phyloP scores from a whole-genome alignment of 2,888 invertebrate genomes.

The Oxyscelio sp. region DNA sequence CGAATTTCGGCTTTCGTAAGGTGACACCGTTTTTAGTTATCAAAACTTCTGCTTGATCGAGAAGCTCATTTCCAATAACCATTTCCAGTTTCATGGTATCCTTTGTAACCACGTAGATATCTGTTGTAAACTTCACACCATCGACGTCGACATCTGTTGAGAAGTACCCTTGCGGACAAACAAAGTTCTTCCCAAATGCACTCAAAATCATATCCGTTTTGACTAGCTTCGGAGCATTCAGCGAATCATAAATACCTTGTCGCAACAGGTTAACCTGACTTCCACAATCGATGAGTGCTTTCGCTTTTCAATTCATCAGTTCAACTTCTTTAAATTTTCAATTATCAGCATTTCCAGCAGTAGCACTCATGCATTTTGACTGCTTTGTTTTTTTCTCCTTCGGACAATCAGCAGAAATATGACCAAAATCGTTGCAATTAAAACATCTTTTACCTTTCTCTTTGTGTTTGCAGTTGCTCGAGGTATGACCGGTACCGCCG shows the following conservation, averaged over 20 bases:
- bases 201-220: constrained; percentile 8
- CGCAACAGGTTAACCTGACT: constrained; percentile 6
- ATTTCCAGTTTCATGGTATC: constrained; percentile 26
- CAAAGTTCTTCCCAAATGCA: constrained; percentile 20
- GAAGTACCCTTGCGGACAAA: constrained; percentile 18
- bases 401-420: not conserved
- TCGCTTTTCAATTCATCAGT: not conserved
- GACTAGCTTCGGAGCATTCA: not conserved
- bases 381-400: too few species aligned
- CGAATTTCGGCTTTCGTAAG: not conserved
- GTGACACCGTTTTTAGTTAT: not conserved
- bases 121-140: not conserved
- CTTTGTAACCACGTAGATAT: constrained; percentile 26
- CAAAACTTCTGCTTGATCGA: constrained; percentile 16
- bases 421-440: not conserved
- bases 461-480: not conserved
- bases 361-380: not conserved
- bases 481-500: not conserved
- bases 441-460: not conserved
- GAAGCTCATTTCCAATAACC: too few species aligned
- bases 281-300: not conserved
- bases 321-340: not conserved
- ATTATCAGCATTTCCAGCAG: not conserved
- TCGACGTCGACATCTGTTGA: constrained; percentile 1
- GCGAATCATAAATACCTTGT: constrained; percentile 6